A percentile compares a stretch with the other conserved stretches of the same genome.
phyloP scores from a whole-genome alignment of 2,888 invertebrate species.

The Invenusta paracnida region DNA sequence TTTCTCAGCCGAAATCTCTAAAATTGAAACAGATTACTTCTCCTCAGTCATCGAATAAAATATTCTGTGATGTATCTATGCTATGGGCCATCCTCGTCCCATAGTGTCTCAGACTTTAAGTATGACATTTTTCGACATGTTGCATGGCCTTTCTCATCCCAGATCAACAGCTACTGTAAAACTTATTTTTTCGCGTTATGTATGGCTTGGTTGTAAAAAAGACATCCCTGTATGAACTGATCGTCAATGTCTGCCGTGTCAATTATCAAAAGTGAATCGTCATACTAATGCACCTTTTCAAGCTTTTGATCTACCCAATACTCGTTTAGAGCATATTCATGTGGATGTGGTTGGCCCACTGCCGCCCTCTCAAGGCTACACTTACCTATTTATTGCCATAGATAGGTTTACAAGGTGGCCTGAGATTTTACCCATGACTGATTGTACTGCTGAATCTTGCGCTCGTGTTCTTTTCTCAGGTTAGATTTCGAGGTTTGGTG shows the following conservation, averaged over 20 bases:
- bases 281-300: neutral
- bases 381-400: neutral
- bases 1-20: neutral
- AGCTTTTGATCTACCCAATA: neutral
- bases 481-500: neutral
- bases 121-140: neutral
- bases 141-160: neutral
- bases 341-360: neutral
- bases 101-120: no score
- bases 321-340: neutral
- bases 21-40: neutral
- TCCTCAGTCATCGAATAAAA: neutral
- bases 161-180: neutral
- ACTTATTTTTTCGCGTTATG: neutral
- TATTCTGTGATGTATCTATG: neutral
- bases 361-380: neutral
- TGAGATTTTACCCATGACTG: neutral
- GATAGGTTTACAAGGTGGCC: constrained; percentile 13
- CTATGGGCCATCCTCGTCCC: neutral
- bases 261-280: neutral
- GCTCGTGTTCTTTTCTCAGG: no score
- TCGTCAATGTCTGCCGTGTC: neutral
- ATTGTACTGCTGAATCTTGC: neutral
- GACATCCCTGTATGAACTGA: neutral
- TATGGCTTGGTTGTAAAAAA: neutral